Evolutionary conservation across 2,888 invertebrate genomes (phyloP).

Genomic region (Melanargia galathea): DNA sequence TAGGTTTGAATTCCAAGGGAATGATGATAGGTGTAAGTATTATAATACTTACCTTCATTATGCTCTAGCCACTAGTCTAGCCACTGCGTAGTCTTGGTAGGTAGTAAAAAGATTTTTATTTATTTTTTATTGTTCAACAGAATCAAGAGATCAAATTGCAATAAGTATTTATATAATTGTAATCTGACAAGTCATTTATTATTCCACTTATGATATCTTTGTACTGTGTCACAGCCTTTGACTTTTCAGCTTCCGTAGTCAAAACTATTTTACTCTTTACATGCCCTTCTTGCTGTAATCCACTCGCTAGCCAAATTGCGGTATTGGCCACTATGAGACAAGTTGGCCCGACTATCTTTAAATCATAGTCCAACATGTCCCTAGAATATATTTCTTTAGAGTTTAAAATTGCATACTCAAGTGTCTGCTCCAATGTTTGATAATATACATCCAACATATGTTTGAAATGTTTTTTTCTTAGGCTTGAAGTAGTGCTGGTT

Average conservation of each 20-base stretch:
- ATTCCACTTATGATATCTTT: conserved; percentile 57
- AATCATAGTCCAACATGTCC: conserved; percentile 57
- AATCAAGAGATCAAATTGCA: neutral
- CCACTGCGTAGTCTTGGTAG: no score
- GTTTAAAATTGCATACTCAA: conserved; percentile 48
- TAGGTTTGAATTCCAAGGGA: no score
- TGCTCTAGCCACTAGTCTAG: no score
- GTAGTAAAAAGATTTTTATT: no score
- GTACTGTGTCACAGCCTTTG: conserved; percentile 54
- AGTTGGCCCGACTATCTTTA: conserved; percentile 61
- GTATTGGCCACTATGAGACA: conserved; percentile 70
- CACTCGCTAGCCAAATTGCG: conserved; percentile 67
- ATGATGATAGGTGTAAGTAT: no score
- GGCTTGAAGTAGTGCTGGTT: conserved; percentile 56
- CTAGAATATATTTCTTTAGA: conserved; percentile 53
- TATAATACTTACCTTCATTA: no score
- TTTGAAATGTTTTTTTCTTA: conserved; percentile 52
- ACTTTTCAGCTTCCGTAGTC: conserved; percentile 53
- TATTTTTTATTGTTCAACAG: neutral
- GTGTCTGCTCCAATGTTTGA: conserved; percentile 49
- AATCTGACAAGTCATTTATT: conserved; percentile 60
- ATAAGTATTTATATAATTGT: conserved; percentile 51
- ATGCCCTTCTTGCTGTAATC: conserved; percentile 71
- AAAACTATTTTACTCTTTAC: conserved; percentile 62
- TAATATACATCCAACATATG: conserved; percentile 61